Evolutionary conservation across 1,140 invertebrate genomes (phyloP).

Genomic region (Drosophila baimaii): DNA sequence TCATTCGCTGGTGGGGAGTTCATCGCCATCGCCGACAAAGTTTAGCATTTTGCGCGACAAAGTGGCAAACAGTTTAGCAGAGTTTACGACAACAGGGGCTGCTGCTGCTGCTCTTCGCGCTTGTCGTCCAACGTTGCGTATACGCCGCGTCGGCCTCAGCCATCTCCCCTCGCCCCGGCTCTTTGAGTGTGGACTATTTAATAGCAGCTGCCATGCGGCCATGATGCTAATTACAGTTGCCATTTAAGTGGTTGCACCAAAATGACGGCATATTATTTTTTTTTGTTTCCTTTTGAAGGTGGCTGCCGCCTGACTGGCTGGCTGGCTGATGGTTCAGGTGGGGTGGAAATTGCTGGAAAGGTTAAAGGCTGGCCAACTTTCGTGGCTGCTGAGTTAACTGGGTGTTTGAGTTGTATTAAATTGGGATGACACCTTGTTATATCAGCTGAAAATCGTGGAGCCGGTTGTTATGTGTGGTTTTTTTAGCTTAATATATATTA

Average conservation of each 20-base stretch:
- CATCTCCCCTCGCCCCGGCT: background rate
- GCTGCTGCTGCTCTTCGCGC: constrained; percentile 39
- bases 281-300: constrained; percentile 11
- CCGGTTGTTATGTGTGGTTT: too few species aligned
- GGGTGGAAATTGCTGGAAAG: constrained; percentile 41
- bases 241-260: constrained; percentile 82
- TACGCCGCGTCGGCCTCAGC: constrained; percentile 66
- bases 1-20: constrained; percentile 44
- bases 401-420: constrained; percentile 32
- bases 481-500: too few species aligned
- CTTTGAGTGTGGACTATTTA: constrained; percentile 66
- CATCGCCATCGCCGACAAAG: constrained; percentile 71
- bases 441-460: constrained; percentile 1
- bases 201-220: constrained; percentile 80
- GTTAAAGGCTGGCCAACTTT: constrained; percentile 64
- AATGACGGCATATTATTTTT: constrained; percentile 59
- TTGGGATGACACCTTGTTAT: constrained; percentile 36
- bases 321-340: background rate
- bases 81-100: constrained; percentile 75
- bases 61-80: constrained; percentile 82
- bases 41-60: constrained; percentile 82
- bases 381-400: constrained; percentile 7
- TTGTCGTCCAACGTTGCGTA: constrained; percentile 61
- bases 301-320: background rate
- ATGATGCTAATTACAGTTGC: constrained; percentile 81